These are phyloP conservation scores for Meteorus sp. DNA, from an alignment of 1,140 invertebrate genomes.

Conservation along the genomic window DNA sequence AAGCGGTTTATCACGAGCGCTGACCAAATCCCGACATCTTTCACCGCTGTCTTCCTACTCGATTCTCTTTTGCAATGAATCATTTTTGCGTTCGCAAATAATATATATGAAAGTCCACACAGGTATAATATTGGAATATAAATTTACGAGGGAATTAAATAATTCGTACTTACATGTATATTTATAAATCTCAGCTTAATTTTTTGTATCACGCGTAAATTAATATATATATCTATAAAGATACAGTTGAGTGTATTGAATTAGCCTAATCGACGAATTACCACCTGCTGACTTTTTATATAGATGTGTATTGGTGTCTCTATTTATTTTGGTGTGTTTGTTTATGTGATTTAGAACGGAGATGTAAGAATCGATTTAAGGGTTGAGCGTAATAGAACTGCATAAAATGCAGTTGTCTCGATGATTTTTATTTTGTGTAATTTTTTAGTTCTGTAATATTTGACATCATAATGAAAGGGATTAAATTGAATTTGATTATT, in stretches of 20 bases:
- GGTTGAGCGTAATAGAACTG: no score
- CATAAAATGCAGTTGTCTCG: no score
- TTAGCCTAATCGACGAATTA: conserved; percentile 5
- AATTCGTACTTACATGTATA: background rate
- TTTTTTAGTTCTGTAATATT: no score
- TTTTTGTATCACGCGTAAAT: background rate
- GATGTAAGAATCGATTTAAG: no score
- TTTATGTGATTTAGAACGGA: no score
- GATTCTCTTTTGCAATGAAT: background rate
- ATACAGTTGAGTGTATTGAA: conserved; percentile 5
- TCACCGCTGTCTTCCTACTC: conserved; percentile 6
- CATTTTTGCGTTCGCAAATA: conserved; percentile 1
- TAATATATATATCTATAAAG: background rate
- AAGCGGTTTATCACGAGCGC: conserved; percentile 36
- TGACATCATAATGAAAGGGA: no score
- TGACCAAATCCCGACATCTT: conserved; percentile 31
- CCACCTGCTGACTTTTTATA: background rate
- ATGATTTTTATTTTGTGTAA: no score
- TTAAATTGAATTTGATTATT: no score
- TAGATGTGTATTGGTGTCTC: no score
- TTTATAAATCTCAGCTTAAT: background rate
- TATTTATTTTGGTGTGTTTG: no score
- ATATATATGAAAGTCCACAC: background rate
- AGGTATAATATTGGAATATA: background rate
- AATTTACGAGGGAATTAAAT: conserved; percentile 10